A percentile compares a stretch with the other conserved stretches of the same genome.
Conservation (phyloP, 2,113 vertebrate genomes). For the Alaudala cheleensis region DNA sequence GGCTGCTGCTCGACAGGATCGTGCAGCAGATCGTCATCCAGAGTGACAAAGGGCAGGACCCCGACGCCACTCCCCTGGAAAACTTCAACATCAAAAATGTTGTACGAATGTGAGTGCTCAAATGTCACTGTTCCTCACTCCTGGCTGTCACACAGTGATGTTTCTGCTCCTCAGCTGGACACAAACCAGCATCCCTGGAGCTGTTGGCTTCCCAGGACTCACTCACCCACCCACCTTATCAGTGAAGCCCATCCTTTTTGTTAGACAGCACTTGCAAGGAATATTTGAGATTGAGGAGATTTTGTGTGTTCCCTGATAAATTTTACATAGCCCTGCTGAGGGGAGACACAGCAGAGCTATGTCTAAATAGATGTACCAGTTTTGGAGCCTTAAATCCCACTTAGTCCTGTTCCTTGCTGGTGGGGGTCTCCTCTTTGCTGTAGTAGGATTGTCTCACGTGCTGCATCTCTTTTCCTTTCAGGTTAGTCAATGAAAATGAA, state of each 20-base stretch:
- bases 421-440: not conserved
- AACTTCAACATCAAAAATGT: conserved; percentile 99
- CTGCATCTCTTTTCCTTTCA: conserved; percentile 31
- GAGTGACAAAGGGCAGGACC: conserved; percentile 97
- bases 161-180: fast-evolving
- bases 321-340: not conserved
- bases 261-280: not conserved
- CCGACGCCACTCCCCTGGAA: conserved; percentile 92
- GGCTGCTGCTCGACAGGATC: conserved; percentile 95
- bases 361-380: not conserved
- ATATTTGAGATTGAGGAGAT: not conserved
- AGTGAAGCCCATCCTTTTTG: no score
- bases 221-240: not conserved
- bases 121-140: not conserved
- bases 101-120: conserved; percentile 89
- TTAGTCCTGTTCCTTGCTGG: not conserved
- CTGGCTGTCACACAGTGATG: fast-evolving
- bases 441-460: not conserved
- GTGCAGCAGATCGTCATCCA: conserved; percentile 98
- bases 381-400: not conserved
- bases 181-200: not conserved
- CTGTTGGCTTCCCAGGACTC: not conserved
- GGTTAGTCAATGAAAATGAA: conserved; percentile 99
- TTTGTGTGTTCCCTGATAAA: not conserved
- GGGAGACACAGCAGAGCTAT: not conserved